Conservation (phyloP, 1,140 invertebrate genomes). For the Penaeus japonicus region DNA sequence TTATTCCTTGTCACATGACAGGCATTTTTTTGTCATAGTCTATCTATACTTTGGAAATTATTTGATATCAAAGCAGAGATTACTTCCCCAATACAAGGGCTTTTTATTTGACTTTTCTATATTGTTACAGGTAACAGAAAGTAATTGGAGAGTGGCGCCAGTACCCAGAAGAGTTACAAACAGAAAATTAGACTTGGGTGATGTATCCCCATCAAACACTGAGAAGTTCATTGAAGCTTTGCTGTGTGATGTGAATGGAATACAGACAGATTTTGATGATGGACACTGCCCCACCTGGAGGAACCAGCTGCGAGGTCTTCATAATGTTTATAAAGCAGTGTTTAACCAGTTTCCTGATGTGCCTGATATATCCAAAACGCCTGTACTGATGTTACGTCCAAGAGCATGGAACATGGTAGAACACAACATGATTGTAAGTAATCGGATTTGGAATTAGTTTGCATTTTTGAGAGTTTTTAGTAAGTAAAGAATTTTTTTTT, state of each 20-base stretch:
- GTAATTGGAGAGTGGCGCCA: conserved; percentile 28
- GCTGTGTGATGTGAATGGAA: conserved; percentile 39
- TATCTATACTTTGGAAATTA: background rate
- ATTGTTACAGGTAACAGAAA: conserved; percentile 9
- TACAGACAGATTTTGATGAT: conserved; percentile 75
- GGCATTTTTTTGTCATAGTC: too few species aligned
- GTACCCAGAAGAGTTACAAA: conserved; percentile 8
- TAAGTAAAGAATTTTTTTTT: background rate
- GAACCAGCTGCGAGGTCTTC: conserved; percentile 73
- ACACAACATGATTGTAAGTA: conserved; percentile 70
- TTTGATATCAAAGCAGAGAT: background rate
- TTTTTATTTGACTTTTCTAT: background rate
- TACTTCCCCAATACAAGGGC: background rate
- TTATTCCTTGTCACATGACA: too few species aligned
- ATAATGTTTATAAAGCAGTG: conserved; percentile 72
- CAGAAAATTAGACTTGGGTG: conserved; percentile 33
- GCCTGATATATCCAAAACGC: conserved; percentile 67
- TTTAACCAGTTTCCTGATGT: conserved; percentile 67
- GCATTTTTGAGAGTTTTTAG: background rate
- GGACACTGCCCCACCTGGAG: conserved; percentile 77
- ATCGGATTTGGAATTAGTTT: too few species aligned
- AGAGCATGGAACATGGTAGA: conserved; percentile 80
- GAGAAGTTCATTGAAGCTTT: conserved; percentile 34
- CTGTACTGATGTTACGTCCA: conserved; percentile 74
- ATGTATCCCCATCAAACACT: conserved; percentile 44